Conservation (phyloP, 2,113 vertebrate species). For the Cygnus atratus region DNA sequence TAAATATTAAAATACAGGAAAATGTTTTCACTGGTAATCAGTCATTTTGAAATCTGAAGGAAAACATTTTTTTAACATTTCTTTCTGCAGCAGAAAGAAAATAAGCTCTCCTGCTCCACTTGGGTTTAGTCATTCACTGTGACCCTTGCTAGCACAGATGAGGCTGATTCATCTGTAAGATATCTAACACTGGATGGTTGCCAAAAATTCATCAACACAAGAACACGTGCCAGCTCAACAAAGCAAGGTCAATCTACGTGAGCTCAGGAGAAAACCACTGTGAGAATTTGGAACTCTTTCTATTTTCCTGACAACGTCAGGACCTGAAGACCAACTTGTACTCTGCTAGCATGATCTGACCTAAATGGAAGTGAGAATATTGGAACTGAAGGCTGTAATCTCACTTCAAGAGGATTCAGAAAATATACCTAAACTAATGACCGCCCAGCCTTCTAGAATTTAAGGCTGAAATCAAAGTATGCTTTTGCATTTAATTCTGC, state of each 20-base stretch:
- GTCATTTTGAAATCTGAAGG: background rate
- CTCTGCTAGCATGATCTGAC: constrained; percentile 22
- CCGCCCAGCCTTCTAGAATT: background rate
- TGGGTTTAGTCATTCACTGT: background rate
- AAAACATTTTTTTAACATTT: background rate
- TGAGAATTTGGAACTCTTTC: constrained; percentile 2
- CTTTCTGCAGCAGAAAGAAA: background rate
- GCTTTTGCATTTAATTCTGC: background rate
- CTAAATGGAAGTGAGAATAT: constrained; percentile 39
- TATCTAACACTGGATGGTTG: background rate
- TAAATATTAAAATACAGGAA: constrained; percentile 55
- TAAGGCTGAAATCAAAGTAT: background rate
- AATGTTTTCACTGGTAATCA: constrained; percentile 60
- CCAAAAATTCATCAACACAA: constrained; percentile 21
- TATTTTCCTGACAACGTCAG: constrained; percentile 16
- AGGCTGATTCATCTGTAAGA: background rate
- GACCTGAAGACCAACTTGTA: background rate
- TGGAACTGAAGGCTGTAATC: constrained; percentile 17
- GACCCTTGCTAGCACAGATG: background rate
- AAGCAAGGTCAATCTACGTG: constrained; percentile 52
- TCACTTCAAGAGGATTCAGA: background rate
- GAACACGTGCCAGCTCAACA: constrained; percentile 16
- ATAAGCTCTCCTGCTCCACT: background rate
- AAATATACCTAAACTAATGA: background rate
- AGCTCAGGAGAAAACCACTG: constrained; percentile 33